These are phyloP conservation scores for Nanger granti DNA, from an alignment of 2,113 vertebrate genomes.

Conservation along the genomic window DNA sequence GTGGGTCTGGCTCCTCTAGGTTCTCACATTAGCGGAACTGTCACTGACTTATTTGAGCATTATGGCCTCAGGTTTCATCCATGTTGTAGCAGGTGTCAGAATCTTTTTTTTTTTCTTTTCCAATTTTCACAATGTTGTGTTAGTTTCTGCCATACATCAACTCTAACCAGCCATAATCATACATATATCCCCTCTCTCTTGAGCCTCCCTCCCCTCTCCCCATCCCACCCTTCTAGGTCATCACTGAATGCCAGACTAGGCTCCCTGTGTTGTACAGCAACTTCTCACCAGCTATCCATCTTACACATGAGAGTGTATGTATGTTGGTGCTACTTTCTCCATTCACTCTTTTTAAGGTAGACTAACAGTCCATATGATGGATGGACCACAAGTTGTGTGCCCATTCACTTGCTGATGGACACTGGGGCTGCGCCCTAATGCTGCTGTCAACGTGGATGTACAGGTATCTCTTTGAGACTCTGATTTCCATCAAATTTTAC, in stretches of 20 bases:
- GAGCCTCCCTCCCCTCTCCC: neutral
- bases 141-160: neutral
- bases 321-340: neutral
- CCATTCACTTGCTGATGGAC: neutral
- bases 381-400: neutral
- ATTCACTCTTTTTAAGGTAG: neutral
- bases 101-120: neutral
- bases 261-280: neutral
- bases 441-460: neutral
- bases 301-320: neutral
- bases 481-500: neutral
- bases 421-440: neutral
- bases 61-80: neutral
- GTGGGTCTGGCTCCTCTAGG: neutral
- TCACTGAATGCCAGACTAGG: neutral
- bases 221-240: neutral
- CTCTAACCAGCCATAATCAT: neutral
- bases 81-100: accelerated
- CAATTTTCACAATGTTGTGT: neutral
- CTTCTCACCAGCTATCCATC: neutral
- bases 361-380: neutral
- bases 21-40: neutral
- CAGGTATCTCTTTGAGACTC: neutral
- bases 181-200: neutral
- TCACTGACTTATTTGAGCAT: neutral